These are phyloP conservation scores for Osmerus eperlanus DNA, from an alignment of 2,113 vertebrate genomes.

Conservation along the genomic window DNA sequence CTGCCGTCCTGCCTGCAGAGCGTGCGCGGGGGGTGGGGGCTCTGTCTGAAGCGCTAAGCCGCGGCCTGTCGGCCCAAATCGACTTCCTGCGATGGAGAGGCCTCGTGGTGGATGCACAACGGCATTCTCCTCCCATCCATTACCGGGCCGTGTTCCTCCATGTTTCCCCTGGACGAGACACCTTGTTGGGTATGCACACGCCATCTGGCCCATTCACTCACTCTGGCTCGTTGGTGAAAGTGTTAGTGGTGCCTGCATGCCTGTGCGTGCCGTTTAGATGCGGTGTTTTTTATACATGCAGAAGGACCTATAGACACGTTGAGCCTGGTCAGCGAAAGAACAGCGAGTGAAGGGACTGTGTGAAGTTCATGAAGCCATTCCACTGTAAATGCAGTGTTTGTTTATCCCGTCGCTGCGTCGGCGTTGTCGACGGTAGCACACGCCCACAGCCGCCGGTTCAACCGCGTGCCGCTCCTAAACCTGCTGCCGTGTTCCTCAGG, in stretches of 20 bases:
- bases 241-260: neutral
- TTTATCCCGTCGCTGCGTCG: too few relatives aligned
- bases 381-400: too few relatives aligned
- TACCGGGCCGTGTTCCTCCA: slow-evolving; percentile 20
- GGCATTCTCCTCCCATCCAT: slow-evolving; percentile 71
- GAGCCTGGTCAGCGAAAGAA: neutral
- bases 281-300: neutral
- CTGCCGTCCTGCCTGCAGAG: too few relatives aligned
- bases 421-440: too few relatives aligned
- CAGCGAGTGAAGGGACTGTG: neutral
- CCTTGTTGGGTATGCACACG: slow-evolving; percentile 45
- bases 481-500: too few relatives aligned
- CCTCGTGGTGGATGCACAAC: slow-evolving; percentile 64
- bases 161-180: neutral
- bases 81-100: too few relatives aligned
- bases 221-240: slow-evolving; percentile 40
- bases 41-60: slow-evolving; percentile 64
- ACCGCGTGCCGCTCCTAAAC: too few relatives aligned
- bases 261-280: neutral
- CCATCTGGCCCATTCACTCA: slow-evolving; percentile 42
- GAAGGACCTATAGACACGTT: neutral
- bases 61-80: neutral
- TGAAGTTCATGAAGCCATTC: too few relatives aligned
- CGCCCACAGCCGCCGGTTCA: too few relatives aligned
- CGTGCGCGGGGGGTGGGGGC: slow-evolving; percentile 12